Base-by-base conservation (phyloP, 2,888 invertebrate species). In the Netelia virgata region DNA sequence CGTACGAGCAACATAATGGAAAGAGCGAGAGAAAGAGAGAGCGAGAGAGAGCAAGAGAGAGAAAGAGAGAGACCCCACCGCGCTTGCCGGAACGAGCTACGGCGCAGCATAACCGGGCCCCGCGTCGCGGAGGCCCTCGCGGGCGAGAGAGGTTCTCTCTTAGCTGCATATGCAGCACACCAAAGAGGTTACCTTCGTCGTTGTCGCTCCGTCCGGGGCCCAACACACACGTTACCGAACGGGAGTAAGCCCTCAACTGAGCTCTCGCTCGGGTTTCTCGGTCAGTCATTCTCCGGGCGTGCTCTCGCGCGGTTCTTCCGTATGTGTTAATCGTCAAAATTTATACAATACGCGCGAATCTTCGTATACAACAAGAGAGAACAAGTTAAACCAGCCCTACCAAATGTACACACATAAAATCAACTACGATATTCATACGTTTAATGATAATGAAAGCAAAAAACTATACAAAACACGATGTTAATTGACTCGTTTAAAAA, bases 271-370 rank as follows among this genome's bases (percentile, higher is more conserved):
- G 77, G 66, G 68, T 82, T 82, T 82, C 82, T 82, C 77, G 82
- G 82, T 82, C 82, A 82, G 82, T 82, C 82, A 73, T 82, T 69
- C 82, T 82, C 82, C 77, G 82, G 73, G 73, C 82, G 82, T 18
- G 72, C 73, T 61, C 50, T 77, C 77, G 82, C 66, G 82, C 73
- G 82, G 77, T 73, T 77, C 61, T 72, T 68, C 57, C 66, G 59
- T 36, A 50, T 61, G 28, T 50, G n/a, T 57, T 68, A 55, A 59
- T 23, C 43, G 36, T 16, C 50, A 57, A 74, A 18, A n/a, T 57
- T 57, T 28, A 68, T 55, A 36, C 36, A 61, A 61, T 20, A 47
- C 41, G 20, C 20, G 43, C 57, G 41, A 64, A 47, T 20, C 20
- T 73, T 59, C 36, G 36, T 36, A 36, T 36, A 36, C 36, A 36